Percentiles rank a stretch among this genome's conserved stretches.
phyloP scores from a whole-genome alignment of 1,140 invertebrate genomes.

The Helicorthomorpha holstii region DNA sequence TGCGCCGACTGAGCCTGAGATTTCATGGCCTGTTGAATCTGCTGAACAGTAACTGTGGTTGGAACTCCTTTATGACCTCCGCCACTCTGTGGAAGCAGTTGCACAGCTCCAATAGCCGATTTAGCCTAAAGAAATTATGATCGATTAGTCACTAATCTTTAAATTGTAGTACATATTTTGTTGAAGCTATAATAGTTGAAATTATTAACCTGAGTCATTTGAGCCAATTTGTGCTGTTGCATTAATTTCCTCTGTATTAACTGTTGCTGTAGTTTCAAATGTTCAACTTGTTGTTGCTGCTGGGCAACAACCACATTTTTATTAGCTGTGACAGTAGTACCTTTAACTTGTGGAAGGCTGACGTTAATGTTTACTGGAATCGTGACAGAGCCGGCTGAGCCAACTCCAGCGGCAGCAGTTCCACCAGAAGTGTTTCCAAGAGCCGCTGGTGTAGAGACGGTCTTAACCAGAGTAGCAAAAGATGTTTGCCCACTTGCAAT shows the following conservation, averaged over 20 bases:
- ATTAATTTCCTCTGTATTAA: conserved; percentile 39
- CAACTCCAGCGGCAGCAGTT: conserved; percentile 26
- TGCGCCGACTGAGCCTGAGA: conserved; percentile 32
- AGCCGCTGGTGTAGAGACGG: conserved; percentile 26
- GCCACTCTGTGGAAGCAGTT: conserved; percentile 42
- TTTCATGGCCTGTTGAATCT: conserved; percentile 57
- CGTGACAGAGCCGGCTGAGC: conserved; percentile 21
- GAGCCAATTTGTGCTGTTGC: conserved; percentile 35
- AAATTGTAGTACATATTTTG: too few species aligned
- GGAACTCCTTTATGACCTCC: conserved; percentile 36
- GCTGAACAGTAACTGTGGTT: conserved; percentile 50
- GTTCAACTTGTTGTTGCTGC: conserved; percentile 40
- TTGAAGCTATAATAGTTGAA: too few species aligned
- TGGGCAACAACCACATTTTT: neutral
- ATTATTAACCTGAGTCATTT: conserved; percentile 25
- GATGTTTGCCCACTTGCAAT: conserved; percentile 21
- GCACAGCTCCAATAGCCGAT: conserved; percentile 45
- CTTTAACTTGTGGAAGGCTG: conserved; percentile 13
- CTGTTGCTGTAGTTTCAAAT: conserved; percentile 48
- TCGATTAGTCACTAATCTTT: too few species aligned
- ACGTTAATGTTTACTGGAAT: conserved; percentile 21
- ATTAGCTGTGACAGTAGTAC: neutral
- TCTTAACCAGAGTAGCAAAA: conserved; percentile 40
- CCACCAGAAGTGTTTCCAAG: conserved; percentile 19
- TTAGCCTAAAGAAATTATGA: conserved; percentile 33